Percentiles rank a stretch among this genome's conserved stretches.
Conservation (phyloP, 1,140 invertebrate species). For the Polypedilum vanderplanki region DNA sequence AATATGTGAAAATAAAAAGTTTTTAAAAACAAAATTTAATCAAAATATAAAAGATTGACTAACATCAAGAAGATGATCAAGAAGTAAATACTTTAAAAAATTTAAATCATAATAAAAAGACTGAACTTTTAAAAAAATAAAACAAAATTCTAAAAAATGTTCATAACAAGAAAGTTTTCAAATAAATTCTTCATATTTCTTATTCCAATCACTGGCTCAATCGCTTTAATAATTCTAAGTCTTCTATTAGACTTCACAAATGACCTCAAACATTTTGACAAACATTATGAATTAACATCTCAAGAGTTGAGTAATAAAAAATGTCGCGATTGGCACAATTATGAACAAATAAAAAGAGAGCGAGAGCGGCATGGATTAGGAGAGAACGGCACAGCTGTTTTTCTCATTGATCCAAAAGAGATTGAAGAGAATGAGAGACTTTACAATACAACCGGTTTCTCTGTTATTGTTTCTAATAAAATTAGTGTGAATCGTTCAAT, state of each 20-base stretch:
- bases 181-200: background rate
- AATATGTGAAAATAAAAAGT: too few relatives aligned
- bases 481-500: conserved; percentile 77
- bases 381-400: background rate
- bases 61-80: too few relatives aligned
- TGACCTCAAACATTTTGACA: background rate
- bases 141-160: too few relatives aligned
- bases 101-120: too few relatives aligned
- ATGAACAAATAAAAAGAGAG: background rate
- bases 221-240: background rate
- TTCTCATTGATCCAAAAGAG: conserved; percentile 51
- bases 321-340: background rate
- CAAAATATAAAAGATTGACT: too few relatives aligned
- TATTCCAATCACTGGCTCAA: background rate
- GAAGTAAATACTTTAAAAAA: too few relatives aligned
- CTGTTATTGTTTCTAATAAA: conserved; percentile 80
- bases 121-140: too few relatives aligned
- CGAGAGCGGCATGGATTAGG: background rate
- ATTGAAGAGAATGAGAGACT: conserved; percentile 56
- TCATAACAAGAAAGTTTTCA: background rate
- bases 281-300: background rate
- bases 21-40: too few relatives aligned
- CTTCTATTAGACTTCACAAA: background rate
- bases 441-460: conserved; percentile 79
- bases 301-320: background rate